These are phyloP conservation scores for Neolamprologus tretocephalus DNA, from an alignment of 2,113 vertebrate species.

Conservation along the genomic window DNA sequence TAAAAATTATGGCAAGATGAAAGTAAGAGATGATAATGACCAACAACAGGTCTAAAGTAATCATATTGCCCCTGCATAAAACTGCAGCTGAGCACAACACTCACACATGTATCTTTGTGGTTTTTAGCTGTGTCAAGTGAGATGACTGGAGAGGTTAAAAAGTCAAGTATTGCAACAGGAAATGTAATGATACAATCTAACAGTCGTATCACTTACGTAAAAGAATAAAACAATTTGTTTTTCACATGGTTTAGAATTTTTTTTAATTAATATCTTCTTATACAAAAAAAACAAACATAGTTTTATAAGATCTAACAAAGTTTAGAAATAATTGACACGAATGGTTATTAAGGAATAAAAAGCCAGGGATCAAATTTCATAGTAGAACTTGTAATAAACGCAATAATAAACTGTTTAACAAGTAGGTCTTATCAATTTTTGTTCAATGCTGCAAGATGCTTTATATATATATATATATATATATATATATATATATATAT, in stretches of 20 bases:
- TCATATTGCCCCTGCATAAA: conserved; percentile 18
- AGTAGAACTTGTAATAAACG: not conserved
- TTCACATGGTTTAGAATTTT: not conserved
- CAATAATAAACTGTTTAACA: not conserved
- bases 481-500: not conserved
- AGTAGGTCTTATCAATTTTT: not conserved
- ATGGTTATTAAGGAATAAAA: not conserved
- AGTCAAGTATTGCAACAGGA: not conserved
- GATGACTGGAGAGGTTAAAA: not conserved
- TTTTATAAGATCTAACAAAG: not conserved
- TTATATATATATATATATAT: not conserved
- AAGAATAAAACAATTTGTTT: not conserved
- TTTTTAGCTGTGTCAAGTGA: not conserved
- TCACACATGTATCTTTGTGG: not conserved
- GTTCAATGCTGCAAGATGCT: not conserved
- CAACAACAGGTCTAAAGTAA: conserved; percentile 47
- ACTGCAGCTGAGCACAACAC: not conserved
- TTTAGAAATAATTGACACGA: not conserved
- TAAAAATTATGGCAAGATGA: not conserved
- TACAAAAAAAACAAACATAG: not conserved
- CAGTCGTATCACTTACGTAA: not conserved
- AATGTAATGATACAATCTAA: not conserved
- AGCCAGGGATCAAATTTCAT: not conserved
- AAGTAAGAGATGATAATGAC: not conserved
- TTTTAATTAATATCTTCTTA: not conserved